phyloP scores from a whole-genome alignment of 2,888 invertebrate genomes.

The Pasiphila rectangulata region DNA sequence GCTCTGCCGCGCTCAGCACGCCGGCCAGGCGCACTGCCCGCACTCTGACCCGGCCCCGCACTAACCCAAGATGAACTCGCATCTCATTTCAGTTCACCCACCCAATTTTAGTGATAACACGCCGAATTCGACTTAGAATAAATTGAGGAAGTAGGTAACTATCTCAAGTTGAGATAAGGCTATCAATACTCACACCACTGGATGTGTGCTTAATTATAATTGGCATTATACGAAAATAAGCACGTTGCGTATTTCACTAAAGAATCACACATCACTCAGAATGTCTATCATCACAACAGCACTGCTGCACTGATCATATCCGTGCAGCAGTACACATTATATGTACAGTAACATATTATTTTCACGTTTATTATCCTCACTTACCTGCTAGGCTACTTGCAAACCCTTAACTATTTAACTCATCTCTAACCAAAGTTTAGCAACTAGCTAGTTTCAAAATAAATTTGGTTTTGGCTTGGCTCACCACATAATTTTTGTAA shows the following conservation, averaged over 20 bases:
- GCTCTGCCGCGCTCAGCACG: slow-evolving; percentile 50
- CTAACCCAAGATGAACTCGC: slow-evolving; percentile 65
- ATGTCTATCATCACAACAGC: no score
- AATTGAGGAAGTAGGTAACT: slow-evolving; percentile 51
- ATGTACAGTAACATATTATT: no score
- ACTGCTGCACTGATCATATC: no score
- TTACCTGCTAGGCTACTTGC: no score
- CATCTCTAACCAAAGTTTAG: no score
- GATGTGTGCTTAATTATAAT: slow-evolving; percentile 14
- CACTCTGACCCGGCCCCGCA: slow-evolving; percentile 63
- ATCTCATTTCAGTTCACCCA: slow-evolving; percentile 74
- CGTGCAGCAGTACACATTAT: no score
- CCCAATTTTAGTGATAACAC: slow-evolving; percentile 72
- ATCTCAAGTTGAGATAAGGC: slow-evolving; percentile 26
- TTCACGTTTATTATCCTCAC: no score
- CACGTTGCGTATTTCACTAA: background rate
- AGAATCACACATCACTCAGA: no score
- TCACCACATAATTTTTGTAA: no score
- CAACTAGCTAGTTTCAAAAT: no score
- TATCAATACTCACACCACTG: slow-evolving; percentile 15
- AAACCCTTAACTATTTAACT: no score
- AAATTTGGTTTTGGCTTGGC: no score
- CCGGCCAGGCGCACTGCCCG: slow-evolving; percentile 50
- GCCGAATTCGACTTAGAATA: slow-evolving; percentile 47
- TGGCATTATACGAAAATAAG: slow-evolving; percentile 6